Evolutionary conservation across 2,888 invertebrate genomes (phyloP), one percentile per base, ranked within the genome.

Genomic region (Stramonita haemastoma): DNA sequence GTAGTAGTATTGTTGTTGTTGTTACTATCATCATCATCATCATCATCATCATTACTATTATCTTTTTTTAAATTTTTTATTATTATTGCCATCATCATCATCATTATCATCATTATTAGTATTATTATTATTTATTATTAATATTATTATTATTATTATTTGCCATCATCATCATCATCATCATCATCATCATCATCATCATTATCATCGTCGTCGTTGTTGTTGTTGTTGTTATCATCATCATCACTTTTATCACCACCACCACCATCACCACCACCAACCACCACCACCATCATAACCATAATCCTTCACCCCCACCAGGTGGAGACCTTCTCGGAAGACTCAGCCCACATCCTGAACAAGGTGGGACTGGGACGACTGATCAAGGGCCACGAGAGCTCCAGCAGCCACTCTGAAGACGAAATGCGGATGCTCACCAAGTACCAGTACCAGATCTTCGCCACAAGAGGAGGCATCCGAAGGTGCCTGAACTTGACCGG

Each of bases 381-480:
- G 60, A 34, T 87, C 11, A 5, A 36, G 26, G 87, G 87, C 11
- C 87, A 73, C 26, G 46, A 73, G 46, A 19, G n/a, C n/a, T 73
- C 73, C 13, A 26, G 36, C 13, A 60, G 73, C 66, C 36, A 87
- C 36, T 60, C 73, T 11, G 73, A 87, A n/a, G 87, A 87, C 73
- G 87, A 87, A 32, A 22, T 87, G 73, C 87, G 87, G 46, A 87
- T 87, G 87, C 87, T 87, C 73, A 87, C 87, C 26, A 46, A 73
- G n/a, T 87, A 87, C 73, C 34, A 36, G 73, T 87, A 46, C 87
- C 87, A 66, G 4, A 29, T 87, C 29, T 87, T 46, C 73, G 60
- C 5, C 1, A 46, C 87, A 0, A 73, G 87, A 1, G 70, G 22
- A 0, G 73, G 73, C 15, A 32, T 87, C 22, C 60, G 73, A 5